These are phyloP conservation scores for Neolamprologus hecqui DNA, from an alignment of 2,113 vertebrate species.

Conservation along the genomic window DNA sequence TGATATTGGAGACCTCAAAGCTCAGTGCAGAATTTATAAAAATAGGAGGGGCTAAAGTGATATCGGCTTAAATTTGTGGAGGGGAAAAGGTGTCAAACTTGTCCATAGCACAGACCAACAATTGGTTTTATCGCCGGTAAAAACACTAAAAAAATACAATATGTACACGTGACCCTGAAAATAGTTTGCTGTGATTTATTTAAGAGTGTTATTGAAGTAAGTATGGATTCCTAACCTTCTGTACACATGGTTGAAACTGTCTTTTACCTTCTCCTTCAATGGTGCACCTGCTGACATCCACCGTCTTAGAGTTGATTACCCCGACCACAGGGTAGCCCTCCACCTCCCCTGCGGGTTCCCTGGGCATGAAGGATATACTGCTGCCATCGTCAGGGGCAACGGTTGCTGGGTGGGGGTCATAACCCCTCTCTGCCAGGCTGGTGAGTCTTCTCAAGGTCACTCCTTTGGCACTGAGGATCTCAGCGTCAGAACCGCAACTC, in stretches of 20 bases:
- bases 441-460: constrained; percentile 76
- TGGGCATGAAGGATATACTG: constrained; percentile 74
- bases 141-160: neutral
- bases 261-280: constrained; percentile 81
- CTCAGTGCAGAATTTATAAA: neutral
- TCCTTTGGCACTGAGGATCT: constrained; percentile 81
- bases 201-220: neutral
- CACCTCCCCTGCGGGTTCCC: constrained; percentile 74
- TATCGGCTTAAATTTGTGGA: neutral
- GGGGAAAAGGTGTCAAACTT: neutral
- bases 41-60: neutral
- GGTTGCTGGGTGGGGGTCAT: constrained; percentile 25
- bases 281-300: constrained; percentile 79
- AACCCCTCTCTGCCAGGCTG: constrained; percentile 64
- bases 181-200: neutral
- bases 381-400: constrained; percentile 56
- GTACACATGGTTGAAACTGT: rapidly evolving
- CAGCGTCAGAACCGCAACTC: constrained; percentile 74
- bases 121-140: rapidly evolving
- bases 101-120: neutral
- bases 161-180: neutral
- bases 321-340: constrained; percentile 82
- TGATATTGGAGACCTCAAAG: neutral
- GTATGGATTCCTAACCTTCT: neutral
- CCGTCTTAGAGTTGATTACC: constrained; percentile 66